phyloP scores from a whole-genome alignment of 2,797 vertebrate species.

The Phoebastria nigripes region DNA sequence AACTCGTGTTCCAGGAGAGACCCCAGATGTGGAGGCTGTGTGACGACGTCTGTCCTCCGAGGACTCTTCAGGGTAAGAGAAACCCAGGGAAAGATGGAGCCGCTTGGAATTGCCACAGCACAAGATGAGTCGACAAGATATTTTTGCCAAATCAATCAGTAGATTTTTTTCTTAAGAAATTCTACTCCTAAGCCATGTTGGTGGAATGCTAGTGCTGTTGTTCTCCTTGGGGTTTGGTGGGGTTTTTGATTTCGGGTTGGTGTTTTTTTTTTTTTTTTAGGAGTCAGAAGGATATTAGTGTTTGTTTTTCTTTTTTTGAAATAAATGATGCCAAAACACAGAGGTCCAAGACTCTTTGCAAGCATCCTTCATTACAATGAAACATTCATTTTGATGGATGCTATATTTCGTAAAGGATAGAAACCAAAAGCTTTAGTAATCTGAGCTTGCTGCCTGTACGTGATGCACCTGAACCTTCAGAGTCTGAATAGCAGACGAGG shows the following conservation, averaged over 20 bases:
- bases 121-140: not conserved
- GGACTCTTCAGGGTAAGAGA: not conserved
- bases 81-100: not conserved
- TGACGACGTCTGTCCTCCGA: fast-evolving
- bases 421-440: not conserved
- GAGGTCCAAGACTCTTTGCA: not conserved
- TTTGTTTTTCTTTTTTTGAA: not conserved
- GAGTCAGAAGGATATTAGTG: not conserved
- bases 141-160: not conserved
- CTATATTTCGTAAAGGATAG: fast-evolving
- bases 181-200: not conserved
- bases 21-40: not conserved
- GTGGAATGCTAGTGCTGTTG: too few relatives aligned
- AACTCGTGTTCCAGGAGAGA: not conserved
- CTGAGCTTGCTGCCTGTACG: not conserved
- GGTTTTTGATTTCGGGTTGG: not conserved
- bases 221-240: not conserved
- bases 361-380: not conserved
- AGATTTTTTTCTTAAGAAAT: too few relatives aligned
- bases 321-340: not conserved
- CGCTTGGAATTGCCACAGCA: not conserved
- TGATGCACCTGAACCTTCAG: not conserved
- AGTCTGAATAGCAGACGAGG: fast-evolving
- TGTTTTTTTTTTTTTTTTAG: not conserved
- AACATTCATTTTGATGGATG: not conserved